A percentile compares a stretch with the other conserved stretches of the same genome.
phyloP scores from a whole-genome alignment of 2,797 vertebrate species.

The Nyctalus aviator region DNA sequence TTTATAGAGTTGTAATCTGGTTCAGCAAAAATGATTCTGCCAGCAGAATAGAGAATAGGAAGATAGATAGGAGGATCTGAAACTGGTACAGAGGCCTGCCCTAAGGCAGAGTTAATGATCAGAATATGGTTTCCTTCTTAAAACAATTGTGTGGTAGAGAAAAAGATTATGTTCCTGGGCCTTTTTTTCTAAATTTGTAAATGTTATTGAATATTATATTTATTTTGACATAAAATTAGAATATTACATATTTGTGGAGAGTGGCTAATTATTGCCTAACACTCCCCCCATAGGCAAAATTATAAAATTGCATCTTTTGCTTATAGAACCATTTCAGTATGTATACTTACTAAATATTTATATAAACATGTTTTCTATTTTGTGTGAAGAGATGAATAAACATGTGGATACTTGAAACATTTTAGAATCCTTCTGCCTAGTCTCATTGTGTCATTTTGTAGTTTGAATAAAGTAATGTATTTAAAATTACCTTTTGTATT shows the following conservation, averaged over 20 bases:
- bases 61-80: background rate
- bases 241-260: slow-evolving; percentile 30
- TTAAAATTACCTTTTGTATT: background rate
- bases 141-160: background rate
- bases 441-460: background rate
- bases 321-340: slow-evolving; percentile 10
- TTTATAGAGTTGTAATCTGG: background rate
- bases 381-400: background rate
- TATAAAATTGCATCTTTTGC: slow-evolving; percentile 79
- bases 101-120: background rate
- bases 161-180: background rate
- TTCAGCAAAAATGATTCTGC: slow-evolving; percentile 7
- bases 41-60: slow-evolving; percentile 9
- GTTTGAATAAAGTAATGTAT: slow-evolving; percentile 22
- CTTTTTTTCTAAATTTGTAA: background rate
- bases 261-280: slow-evolving; percentile 78
- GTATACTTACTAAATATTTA: background rate
- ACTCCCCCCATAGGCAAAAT: slow-evolving; percentile 85
- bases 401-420: background rate
- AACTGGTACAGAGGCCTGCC: background rate
- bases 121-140: slow-evolving; percentile 19
- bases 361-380: background rate
- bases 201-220: background rate
- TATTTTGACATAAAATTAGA: slow-evolving; percentile 35
- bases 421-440: background rate